Conservation (phyloP, 2,888 invertebrate genomes). For the Tuta absoluta region DNA sequence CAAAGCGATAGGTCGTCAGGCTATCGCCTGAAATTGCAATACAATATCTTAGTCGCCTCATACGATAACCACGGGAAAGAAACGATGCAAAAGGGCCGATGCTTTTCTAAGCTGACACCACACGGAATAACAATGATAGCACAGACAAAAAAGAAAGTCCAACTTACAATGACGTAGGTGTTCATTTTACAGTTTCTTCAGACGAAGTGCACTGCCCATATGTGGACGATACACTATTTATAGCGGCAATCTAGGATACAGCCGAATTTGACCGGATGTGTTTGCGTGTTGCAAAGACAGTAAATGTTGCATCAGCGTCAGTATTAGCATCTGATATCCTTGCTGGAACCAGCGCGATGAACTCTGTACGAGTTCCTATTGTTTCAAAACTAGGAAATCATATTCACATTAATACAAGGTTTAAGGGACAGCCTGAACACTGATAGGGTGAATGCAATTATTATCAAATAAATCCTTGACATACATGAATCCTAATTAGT, state of each 20-base stretch:
- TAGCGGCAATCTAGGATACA: conserved; percentile 28
- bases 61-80: too few relatives aligned
- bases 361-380: conserved; percentile 4
- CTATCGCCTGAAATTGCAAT: too few relatives aligned
- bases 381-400: conserved; percentile 10
- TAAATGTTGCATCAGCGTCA: conserved; percentile 37
- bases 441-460: too few relatives aligned
- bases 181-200: conserved; percentile 62
- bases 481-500: too few relatives aligned
- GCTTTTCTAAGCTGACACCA: too few relatives aligned
- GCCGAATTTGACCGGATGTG: conserved; percentile 32
- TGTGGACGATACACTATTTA: conserved; percentile 28
- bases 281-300: conserved; percentile 29
- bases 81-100: too few relatives aligned
- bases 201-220: conserved; percentile 58
- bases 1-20: too few relatives aligned
- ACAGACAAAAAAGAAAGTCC: not conserved
- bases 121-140: not conserved
- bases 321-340: conserved; percentile 46
- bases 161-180: conserved; percentile 69
- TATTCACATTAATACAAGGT: too few relatives aligned
- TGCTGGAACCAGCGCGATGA: conserved; percentile 29
- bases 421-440: too few relatives aligned
- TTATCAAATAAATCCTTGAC: too few relatives aligned
- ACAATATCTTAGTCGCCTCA: too few relatives aligned